Conservation (phyloP, 1,140 invertebrate genomes). For the Prorops nasuta region DNA sequence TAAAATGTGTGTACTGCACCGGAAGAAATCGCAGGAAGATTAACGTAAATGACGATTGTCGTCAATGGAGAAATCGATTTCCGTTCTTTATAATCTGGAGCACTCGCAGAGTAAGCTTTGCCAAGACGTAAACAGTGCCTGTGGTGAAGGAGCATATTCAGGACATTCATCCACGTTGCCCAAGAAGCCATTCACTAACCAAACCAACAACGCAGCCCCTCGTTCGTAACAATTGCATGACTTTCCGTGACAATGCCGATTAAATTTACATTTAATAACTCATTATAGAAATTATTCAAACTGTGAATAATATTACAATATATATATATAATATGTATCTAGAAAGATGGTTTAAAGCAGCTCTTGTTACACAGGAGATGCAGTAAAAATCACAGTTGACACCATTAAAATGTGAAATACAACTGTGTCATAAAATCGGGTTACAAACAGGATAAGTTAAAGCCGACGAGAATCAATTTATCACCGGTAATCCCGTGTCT, state of each 20-base stretch:
- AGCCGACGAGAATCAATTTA: slow-evolving; percentile 16
- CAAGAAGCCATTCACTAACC: no score
- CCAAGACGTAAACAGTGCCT: slow-evolving; percentile 19
- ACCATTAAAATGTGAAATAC: slow-evolving; percentile 15
- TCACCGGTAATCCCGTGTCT: slow-evolving; percentile 11
- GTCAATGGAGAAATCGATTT: slow-evolving; percentile 25
- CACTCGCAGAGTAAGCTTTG: slow-evolving; percentile 11
- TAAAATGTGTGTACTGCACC: no score
- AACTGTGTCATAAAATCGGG: slow-evolving; percentile 17
- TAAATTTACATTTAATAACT: no score
- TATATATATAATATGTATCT: no score
- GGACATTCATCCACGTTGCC: slow-evolving; percentile 33
- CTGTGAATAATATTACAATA: no score
- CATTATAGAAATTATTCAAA: no score
- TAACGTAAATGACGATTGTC: slow-evolving; percentile 11
- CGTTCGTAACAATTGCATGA: no score
- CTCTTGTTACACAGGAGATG: no score
- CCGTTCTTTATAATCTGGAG: slow-evolving; percentile 26
- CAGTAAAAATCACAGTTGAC: slow-evolving; percentile 8
- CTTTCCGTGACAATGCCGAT: no score
- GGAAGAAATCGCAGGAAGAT: no score
- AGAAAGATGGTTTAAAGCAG: no score
- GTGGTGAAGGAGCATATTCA: slow-evolving; percentile 17
- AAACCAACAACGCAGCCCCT: no score
- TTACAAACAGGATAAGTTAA: slow-evolving; percentile 12